Percentiles rank a stretch among this genome's conserved stretches.
Conservation (phyloP, 2,888 invertebrate genomes). For the Panzeria rudis region DNA sequence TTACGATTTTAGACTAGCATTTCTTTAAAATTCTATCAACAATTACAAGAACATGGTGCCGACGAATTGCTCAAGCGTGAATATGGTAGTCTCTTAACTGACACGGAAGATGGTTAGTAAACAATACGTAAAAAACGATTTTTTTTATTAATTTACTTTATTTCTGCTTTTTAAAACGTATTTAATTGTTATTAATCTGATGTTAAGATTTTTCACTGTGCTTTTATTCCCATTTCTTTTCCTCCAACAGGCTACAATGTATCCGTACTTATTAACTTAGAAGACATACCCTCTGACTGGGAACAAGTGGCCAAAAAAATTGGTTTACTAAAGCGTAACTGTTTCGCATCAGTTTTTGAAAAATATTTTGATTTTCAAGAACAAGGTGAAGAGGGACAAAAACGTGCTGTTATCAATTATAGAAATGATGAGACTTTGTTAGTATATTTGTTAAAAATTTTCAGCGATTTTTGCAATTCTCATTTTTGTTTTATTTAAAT, state of each 20-base stretch:
- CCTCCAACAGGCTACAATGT: slow-evolving; percentile 95
- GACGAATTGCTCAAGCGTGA: slow-evolving; percentile 97
- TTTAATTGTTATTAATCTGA: not conserved
- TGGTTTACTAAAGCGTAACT: slow-evolving; percentile 97
- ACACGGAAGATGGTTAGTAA: slow-evolving; percentile 92
- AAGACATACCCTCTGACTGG: slow-evolving; percentile 95
- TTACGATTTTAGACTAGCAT: slow-evolving; percentile 93
- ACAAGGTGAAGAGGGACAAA: slow-evolving; percentile 94
- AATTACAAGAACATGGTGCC: slow-evolving; percentile 98
- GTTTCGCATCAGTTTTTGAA: slow-evolving; percentile 99
- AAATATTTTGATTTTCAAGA: slow-evolving; percentile 99
- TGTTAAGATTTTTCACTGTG: slow-evolving; percentile 13
- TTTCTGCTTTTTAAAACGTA: not conserved
- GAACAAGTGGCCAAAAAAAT: slow-evolving; percentile 95
- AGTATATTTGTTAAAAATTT: slow-evolving; percentile 80
- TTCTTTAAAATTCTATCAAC: slow-evolving; percentile 98
- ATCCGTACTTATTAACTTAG: slow-evolving; percentile 95
- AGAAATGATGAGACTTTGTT: slow-evolving; percentile 99
- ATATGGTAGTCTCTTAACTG: slow-evolving; percentile 92
- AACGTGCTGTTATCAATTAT: slow-evolving; percentile 98
- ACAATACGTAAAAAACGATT: not conserved
- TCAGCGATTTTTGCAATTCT: not conserved
- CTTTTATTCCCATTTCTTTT: slow-evolving; percentile 18
- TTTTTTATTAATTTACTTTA: not conserved
- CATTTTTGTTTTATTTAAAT: slow-evolving; percentile 73